Evolutionary conservation across 2,797 vertebrate genomes (phyloP), one percentile per base, ranked within the genome.

Genomic region (Spea hammondii): DNA sequence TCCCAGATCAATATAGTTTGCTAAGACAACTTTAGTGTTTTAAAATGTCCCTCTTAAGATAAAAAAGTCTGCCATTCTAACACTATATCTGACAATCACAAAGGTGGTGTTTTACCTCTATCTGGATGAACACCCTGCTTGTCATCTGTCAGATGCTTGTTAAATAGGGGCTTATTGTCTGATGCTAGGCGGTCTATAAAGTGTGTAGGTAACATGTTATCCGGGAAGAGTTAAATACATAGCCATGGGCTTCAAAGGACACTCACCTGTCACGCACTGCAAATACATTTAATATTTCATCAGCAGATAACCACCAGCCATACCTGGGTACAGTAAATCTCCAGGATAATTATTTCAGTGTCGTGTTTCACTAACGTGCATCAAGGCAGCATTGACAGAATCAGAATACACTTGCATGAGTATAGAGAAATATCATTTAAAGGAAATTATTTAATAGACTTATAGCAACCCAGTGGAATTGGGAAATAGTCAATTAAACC

Each of bases 201-300:
- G 1, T 62, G 59, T 32, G 3, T 32, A n/a, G 32, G 59, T 62
- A 4, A 62, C 4, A 62, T 32, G 4, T 6, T 6, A 0, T 32
- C 6, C 59, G 14, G 32, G n/a, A 10, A 32, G 59, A 62, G 59
- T 32, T 4, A 62, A 62, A 62, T 17, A 32, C 59, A 62, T 17
- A 62, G 59, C n/a, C 59, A 6, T 3, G 5, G 59, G 59, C 59
- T 62, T 17, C 6, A 9, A 62, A 62, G 14, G 6, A 17, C 59
- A 6, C 5, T 17, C 5, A 4, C 8, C n/a, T 62, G 12, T 62
- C n/a, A 62, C 59, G 9, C 59, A 32, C 9, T 6, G 6, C 5
- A 10, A 62, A 6, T 62, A 5, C 14, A 62, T 62, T 62, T 62
- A 62, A 62, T 62, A 62, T 62, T 62, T 62, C 59, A 62, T 62